Base-by-base conservation (phyloP, 2,797 vertebrate species). In the Mormyrus proboscirostris region DNA sequence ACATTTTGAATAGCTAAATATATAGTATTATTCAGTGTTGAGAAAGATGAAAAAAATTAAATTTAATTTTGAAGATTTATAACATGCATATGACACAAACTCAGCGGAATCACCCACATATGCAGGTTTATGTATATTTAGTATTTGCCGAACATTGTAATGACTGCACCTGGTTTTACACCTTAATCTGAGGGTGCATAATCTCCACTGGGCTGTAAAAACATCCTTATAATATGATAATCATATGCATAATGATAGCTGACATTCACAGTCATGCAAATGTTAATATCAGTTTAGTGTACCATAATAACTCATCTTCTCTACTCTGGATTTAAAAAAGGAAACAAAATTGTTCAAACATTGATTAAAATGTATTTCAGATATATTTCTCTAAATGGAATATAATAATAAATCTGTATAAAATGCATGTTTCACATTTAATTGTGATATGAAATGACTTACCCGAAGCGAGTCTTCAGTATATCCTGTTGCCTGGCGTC, bases 401-500 rank as follows among this genome's bases (percentile, higher is more conserved):
- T 86, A 29, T 38, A 33, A 14, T 1, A 59, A 49, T 19, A 25
- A 88, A 73, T 82, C 16, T 57, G 33, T 83, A 14, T 38, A 55
- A 50, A 84, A 25, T 4, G 41, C 19, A 62, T 83, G 22, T 57
- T 29, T 59, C 5, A 44, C 9, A 69, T 25, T 73, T 44, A 16
- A 25, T 16, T 16, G 12, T 29, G 7, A 41, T 50, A 84, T 62
- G 4, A 53, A 41, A 16, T 47, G 87, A 90, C 89, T 88, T 79
- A 90, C 89, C 87, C 41, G 53, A 88, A 44, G 53, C 82, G 88
- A 73, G 89, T 84, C 44, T 29, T 88, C 49, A 55, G 10, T 50
- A 57, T 49, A 49, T 90, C 91, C 92, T 91, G 89, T 90, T 91
- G 90, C 92, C 90, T 92, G 85, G 82, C 41, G 83, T 86, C 85